These are phyloP conservation scores for Drosophila vallismaia DNA, from an alignment of 2,888 invertebrate species.

Conservation along the genomic window DNA sequence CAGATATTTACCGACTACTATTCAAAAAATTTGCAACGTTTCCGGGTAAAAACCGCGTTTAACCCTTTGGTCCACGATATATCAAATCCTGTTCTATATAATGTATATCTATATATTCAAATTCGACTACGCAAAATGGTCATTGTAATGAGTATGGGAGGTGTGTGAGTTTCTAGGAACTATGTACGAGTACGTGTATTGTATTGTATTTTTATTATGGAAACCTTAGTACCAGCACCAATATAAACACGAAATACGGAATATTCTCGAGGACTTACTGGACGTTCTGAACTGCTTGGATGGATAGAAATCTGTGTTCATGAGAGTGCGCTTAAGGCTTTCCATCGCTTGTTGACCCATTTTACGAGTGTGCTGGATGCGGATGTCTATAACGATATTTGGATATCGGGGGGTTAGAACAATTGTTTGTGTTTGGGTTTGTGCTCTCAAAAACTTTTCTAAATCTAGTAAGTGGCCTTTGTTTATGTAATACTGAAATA, in stretches of 20 bases:
- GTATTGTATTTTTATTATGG: slow-evolving; percentile 10
- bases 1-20: slow-evolving; percentile 2
- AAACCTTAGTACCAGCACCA: slow-evolving; percentile 51
- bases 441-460: slow-evolving; percentile 5
- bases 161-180: slow-evolving; percentile 24
- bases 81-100: slow-evolving; percentile 1
- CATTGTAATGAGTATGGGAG: slow-evolving; percentile 11
- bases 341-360: slow-evolving; percentile 54
- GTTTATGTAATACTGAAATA: slow-evolving; percentile 69
- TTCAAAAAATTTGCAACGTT: slow-evolving; percentile 44
- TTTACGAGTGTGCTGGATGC: slow-evolving; percentile 51
- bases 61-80: slow-evolving; percentile 60
- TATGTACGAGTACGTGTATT: slow-evolving; percentile 10
- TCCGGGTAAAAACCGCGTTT: slow-evolving; percentile 13
- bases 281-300: slow-evolving; percentile 59
- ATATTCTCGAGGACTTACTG: slow-evolving; percentile 54
- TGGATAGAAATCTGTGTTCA: slow-evolving; percentile 39
- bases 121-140: slow-evolving; percentile 11
- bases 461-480: slow-evolving; percentile 23
- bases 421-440: background rate
- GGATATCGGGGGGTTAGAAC: slow-evolving; percentile 19
- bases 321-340: slow-evolving; percentile 57
- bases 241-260: slow-evolving; percentile 6
- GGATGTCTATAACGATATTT: slow-evolving; percentile 64
- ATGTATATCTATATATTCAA: slow-evolving; percentile 3